Conservation (phyloP, 2,888 invertebrate species). For the Argyresthia albistria region DNA sequence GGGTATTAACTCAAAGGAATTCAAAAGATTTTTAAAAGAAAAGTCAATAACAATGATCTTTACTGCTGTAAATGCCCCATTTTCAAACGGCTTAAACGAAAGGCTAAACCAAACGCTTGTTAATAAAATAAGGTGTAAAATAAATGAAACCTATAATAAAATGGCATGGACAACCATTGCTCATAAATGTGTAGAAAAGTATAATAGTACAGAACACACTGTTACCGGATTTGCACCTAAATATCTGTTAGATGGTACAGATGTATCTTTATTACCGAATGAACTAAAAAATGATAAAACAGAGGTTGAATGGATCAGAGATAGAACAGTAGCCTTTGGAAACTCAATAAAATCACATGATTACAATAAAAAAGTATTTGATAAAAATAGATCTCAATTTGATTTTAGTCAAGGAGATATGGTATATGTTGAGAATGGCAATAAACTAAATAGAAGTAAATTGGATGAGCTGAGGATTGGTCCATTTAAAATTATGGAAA, state of each 20-base stretch:
- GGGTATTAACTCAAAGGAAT: conserved; percentile 19
- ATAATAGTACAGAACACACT: conserved; percentile 23
- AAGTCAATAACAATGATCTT: conserved; percentile 19
- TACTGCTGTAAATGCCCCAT: conserved; percentile 20
- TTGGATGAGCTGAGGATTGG: conserved; percentile 8
- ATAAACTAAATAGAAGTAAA: conserved; percentile 7
- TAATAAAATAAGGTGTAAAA: conserved; percentile 22
- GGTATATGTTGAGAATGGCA: too few relatives aligned
- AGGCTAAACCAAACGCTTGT: conserved; percentile 20
- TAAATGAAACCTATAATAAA: conserved; percentile 17
- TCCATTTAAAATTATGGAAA: conserved; percentile 7
- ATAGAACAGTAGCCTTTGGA: conserved; percentile 17
- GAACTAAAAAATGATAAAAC: conserved; percentile 13
- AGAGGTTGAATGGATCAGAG: conserved; percentile 10
- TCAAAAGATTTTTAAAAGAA: conserved; percentile 7
- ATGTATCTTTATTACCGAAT: conserved; percentile 16
- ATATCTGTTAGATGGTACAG: conserved; percentile 20
- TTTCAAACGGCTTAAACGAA: conserved; percentile 19
- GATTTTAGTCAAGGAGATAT: conserved; percentile 6
- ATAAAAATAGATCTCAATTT: conserved; percentile 13
- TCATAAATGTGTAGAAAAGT: conserved; percentile 18
- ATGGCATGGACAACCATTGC: conserved; percentile 23
- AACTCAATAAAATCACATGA: conserved; percentile 19
- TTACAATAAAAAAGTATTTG: too few relatives aligned
- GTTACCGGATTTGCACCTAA: conserved; percentile 21